A percentile compares a stretch with the other conserved stretches of the same genome.
Conservation (phyloP, 2,888 invertebrate genomes). For the Xylota segnis region DNA sequence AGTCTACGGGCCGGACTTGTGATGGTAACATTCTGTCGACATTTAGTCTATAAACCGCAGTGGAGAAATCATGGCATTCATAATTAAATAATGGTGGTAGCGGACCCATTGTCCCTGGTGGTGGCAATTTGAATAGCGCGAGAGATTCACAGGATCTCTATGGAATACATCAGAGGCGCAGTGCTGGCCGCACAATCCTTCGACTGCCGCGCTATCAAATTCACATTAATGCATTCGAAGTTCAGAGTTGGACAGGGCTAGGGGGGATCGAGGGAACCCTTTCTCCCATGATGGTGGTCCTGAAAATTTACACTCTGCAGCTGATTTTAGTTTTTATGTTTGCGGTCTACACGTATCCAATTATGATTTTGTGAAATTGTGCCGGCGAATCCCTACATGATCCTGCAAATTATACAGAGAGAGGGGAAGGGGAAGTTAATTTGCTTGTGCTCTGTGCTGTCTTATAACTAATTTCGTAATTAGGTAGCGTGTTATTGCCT, state of each 20-base stretch:
- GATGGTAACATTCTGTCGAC: constrained; percentile 49
- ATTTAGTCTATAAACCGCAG: constrained; percentile 61
- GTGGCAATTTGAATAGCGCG: background rate
- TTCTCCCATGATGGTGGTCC: constrained; percentile 3
- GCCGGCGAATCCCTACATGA: constrained; percentile 33
- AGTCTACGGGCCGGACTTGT: background rate
- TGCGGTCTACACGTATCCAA: constrained; percentile 67
- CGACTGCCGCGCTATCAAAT: constrained; percentile 39
- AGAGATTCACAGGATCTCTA: constrained; percentile 12
- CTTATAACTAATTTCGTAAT: constrained; percentile 60
- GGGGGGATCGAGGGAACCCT: no score
- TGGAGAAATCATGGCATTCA: constrained; percentile 63
- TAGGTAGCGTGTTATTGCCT: constrained; percentile 54
- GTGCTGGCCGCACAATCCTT: background rate
- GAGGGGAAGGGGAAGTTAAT: constrained; percentile 14
- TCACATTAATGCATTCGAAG: constrained; percentile 50
- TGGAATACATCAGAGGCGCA: constrained; percentile 28
- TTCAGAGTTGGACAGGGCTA: background rate
- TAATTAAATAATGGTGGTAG: constrained; percentile 62
- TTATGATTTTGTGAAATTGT: constrained; percentile 64
- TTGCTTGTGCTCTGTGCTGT: constrained; percentile 33
- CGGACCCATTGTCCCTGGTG: constrained; percentile 21
- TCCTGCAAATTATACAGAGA: constrained; percentile 15
- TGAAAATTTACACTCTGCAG: constrained; percentile 45
- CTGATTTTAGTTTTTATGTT: constrained; percentile 62